phyloP scores from a whole-genome alignment of 30 jellyfish, hydroid and myxozoan species.

The Aurelia aurita region DNA sequence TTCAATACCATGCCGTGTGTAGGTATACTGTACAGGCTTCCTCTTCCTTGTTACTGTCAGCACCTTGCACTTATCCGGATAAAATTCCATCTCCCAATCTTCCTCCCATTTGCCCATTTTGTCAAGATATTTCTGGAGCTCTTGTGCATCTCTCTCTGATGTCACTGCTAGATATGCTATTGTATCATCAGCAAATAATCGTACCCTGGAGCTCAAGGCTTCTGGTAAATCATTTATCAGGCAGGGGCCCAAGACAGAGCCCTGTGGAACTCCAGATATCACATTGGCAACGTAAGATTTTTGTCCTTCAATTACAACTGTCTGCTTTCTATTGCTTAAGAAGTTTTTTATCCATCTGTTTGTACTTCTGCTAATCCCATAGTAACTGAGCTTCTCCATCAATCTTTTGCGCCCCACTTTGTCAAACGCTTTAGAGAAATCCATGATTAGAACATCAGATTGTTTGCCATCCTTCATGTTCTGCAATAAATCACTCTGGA shows the following conservation, averaged over 20 bases:
- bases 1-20: neutral
- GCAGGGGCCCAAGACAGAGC: too few relatives aligned
- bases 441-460: too few relatives aligned
- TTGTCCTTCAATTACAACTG: slow-evolving; percentile 6
- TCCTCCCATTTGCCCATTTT: slow-evolving; percentile 20
- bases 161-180: slow-evolving; percentile 1
- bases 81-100: slow-evolving; percentile 10
- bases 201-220: slow-evolving; percentile 14
- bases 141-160: slow-evolving; percentile 9
- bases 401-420: too few relatives aligned
- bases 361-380: too few relatives aligned
- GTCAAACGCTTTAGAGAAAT: too few relatives aligned
- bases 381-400: too few relatives aligned
- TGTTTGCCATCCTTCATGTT: too few relatives aligned
- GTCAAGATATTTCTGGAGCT: slow-evolving; percentile 12
- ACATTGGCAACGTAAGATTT: neutral
- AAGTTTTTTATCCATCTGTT: too few relatives aligned
- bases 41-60: slow-evolving; percentile 19
- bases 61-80: slow-evolving; percentile 18
- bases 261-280: too few relatives aligned
- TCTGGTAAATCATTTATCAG: slow-evolving; percentile 26
- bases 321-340: too few relatives aligned
- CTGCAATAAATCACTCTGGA: slow-evolving; percentile 13
- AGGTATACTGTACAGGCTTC: slow-evolving; percentile 4
- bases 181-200: slow-evolving; percentile 8